Evolutionary conservation across 2,797 vertebrate species (phyloP), one percentile per base, ranked within the genome.

Genomic region (Serranus cabrilla): DNA sequence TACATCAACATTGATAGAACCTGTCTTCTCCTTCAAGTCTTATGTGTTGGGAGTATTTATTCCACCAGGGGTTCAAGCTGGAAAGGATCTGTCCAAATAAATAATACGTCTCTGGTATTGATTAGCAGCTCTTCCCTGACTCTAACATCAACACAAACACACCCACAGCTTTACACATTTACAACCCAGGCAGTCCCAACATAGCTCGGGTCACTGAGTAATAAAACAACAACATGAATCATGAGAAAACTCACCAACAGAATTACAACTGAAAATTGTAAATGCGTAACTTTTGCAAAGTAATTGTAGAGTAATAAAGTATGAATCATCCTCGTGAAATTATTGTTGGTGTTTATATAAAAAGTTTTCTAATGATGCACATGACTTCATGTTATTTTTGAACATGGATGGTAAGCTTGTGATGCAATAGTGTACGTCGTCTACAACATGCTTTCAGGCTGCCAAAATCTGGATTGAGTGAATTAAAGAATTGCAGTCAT

Each of bases 81-180:
- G 27, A 72, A 72, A 68, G 60, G 57, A 64, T 61, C 63, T 64
- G 54, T 16, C 9, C 47, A 62, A 75, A 79, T 75, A 69, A 80
- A 77, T 62, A 45, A 63, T 49, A 61, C 14, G n/a, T 40, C 7
- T 52, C 12, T 52, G n/a, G 39, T 59, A 72, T 74, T 68, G 78
- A 85, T 81, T 50, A 67, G 45, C 34, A 77, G 45, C 59, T 63
- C 31, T 31, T 55, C 12, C 27, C 46, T 78, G 51, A 58, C 54
- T 60, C 31, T 55, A 49, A 74, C 13, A 11, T 76, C 64, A 71
- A 68, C 67, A 63, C 49, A 73, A 79, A 79, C 40, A 75, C 31
- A 54, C 59, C 63, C 51, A 39, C 27, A 23, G 52, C 45, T 27
- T 72, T n/a, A 50, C 55, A 68, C 1, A 14, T 72, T 58, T 71